Evolutionary conservation across 2,888 invertebrate genomes (phyloP).

Genomic region (Drosophila putrida): DNA sequence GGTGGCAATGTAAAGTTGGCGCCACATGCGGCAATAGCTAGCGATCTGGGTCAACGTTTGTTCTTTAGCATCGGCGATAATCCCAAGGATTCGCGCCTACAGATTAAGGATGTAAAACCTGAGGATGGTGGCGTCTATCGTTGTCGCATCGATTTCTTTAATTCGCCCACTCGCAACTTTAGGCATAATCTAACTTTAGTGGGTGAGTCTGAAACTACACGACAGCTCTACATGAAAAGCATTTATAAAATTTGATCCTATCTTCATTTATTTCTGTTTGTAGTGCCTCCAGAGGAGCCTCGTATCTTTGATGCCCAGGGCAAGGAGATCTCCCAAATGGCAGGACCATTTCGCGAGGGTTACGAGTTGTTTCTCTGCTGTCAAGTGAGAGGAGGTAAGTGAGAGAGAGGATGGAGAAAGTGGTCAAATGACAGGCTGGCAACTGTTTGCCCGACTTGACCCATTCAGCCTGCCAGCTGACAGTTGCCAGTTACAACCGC

Average conservation of each 20-base stretch:
- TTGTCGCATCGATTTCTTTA: conserved; percentile 95
- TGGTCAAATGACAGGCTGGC: conserved; percentile 5
- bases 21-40: conserved; percentile 92
- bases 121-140: conserved; percentile 94
- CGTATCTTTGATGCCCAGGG: conserved; percentile 94
- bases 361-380: conserved; percentile 93
- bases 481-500: conserved; percentile 1
- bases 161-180: conserved; percentile 95
- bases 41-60: conserved; percentile 91
- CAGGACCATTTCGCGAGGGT: conserved; percentile 95
- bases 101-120: conserved; percentile 90
- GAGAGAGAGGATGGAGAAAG: not conserved
- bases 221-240: too few species aligned
- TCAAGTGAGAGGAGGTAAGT: conserved; percentile 94
- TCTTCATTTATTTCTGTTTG: conserved; percentile 8
- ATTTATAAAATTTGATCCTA: too few species aligned
- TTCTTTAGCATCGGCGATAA: conserved; percentile 91
- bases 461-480: conserved; percentile 2
- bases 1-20: conserved; percentile 89
- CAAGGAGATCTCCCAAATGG: conserved; percentile 90
- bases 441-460: conserved; percentile 3
- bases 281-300: conserved; percentile 93
- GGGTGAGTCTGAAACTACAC: conserved; percentile 87
- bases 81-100: conserved; percentile 90
- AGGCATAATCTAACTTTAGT: conserved; percentile 94